Percentiles rank a stretch among this genome's conserved stretches.
Evolutionary conservation across 2,113 vertebrate genomes (phyloP).

Genomic region (Chauna torquata): DNA sequence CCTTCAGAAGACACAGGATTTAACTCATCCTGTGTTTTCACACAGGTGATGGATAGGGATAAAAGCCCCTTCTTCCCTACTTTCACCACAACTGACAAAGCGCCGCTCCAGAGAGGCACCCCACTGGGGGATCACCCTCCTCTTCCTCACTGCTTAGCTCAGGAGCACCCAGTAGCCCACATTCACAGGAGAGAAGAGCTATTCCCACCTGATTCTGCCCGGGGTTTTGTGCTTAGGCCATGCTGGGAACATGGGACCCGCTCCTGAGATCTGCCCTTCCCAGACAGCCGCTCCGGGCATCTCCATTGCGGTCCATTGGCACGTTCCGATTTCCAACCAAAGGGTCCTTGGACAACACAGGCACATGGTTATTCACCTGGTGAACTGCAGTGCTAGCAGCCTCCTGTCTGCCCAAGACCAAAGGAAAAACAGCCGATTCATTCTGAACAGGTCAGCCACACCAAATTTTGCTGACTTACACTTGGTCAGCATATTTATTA

Average conservation of each 20-base stretch:
- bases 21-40: background rate
- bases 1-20: background rate
- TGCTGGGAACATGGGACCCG: background rate
- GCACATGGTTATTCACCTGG: background rate
- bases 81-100: background rate
- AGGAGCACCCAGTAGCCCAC: background rate
- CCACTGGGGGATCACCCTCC: background rate
- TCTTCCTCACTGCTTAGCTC: background rate
- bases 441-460: background rate
- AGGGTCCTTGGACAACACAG: background rate
- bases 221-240: rapidly evolving
- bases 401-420: background rate
- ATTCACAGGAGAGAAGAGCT: background rate
- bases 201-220: background rate
- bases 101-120: background rate
- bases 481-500: constrained; percentile 39
- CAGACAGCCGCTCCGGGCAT: rapidly evolving
- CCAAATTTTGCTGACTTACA: constrained; percentile 20
- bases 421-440: background rate
- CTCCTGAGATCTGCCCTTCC: background rate
- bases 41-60: background rate
- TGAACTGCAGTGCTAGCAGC: background rate
- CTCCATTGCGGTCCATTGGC: background rate
- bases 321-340: background rate
- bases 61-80: background rate